Evolutionary conservation across 2,888 invertebrate species (phyloP).

Genomic region (Andricus quercusramuli): DNA sequence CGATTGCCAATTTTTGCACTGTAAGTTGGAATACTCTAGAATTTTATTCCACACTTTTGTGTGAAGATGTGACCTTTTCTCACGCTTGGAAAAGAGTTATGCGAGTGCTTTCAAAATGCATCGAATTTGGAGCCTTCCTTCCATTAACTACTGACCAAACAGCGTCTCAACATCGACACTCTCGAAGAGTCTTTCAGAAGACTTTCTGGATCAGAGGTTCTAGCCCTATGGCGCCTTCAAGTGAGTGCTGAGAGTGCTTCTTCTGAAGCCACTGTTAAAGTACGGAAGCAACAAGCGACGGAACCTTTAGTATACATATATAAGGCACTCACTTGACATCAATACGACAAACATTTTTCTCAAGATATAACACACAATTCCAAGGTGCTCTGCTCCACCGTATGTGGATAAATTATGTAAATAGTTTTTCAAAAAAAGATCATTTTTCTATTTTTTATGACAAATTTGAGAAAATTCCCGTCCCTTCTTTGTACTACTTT

Average conservation of each 20-base stretch:
- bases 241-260: conserved; percentile 24
- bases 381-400: background rate
- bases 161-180: conserved; percentile 29
- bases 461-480: no score
- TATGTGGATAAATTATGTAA: background rate
- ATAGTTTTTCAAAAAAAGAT: background rate
- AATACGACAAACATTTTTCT: background rate
- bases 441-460: no score
- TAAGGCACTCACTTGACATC: conserved; percentile 1
- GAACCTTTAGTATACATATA: conserved; percentile 8
- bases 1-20: conserved; percentile 25
- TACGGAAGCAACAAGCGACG: conserved; percentile 25
- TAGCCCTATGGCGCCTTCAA: conserved; percentile 21
- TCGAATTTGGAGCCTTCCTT: conserved; percentile 11
- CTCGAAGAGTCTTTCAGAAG: background rate
- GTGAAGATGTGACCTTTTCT: background rate
- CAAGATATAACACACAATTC: background rate
- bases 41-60: background rate
- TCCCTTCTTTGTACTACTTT: no score
- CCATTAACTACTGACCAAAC: conserved; percentile 29
- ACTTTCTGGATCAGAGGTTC: conserved; percentile 22
- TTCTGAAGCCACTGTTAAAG: conserved; percentile 22
- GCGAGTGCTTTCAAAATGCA: background rate
- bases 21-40: background rate
- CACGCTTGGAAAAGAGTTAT: conserved; percentile 1